Conservation (phyloP, 2,113 vertebrate species). For the Tricholaema leucomelas region DNA sequence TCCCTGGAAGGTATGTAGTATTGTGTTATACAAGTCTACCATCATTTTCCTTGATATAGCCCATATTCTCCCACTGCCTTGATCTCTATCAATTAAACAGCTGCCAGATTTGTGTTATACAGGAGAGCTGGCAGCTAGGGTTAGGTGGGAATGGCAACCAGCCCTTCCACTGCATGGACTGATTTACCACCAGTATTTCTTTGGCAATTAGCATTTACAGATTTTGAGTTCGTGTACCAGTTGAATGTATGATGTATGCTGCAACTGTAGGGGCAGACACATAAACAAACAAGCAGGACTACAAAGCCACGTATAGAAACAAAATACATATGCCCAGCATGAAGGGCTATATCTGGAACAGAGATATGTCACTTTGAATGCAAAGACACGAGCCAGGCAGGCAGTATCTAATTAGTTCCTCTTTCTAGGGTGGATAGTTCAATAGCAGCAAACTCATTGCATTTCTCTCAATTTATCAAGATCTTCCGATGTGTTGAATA, state of each 20-base stretch:
- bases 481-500: conserved; percentile 56
- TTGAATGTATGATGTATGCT: conserved; percentile 11
- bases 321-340: background rate
- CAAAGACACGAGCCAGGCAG: background rate
- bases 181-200: background rate
- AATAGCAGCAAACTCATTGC: conserved; percentile 29
- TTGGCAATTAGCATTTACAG: conserved; percentile 11
- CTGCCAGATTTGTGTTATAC: conserved; percentile 2
- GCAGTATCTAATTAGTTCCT: conserved; percentile 22
- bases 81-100: conserved; percentile 24
- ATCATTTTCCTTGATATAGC: conserved; percentile 58
- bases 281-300: background rate
- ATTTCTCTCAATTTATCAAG: conserved; percentile 19
- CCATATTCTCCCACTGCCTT: conserved; percentile 28
- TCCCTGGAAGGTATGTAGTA: conserved; percentile 73
- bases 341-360: background rate
- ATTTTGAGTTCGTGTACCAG: conserved; percentile 34
- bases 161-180: background rate
- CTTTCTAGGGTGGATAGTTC: conserved; percentile 64
- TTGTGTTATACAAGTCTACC: conserved; percentile 74
- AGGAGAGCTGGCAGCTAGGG: background rate
- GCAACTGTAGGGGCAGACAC: background rate
- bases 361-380: background rate
- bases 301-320: background rate
- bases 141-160: conserved; percentile 24